Evolutionary conservation across 2,888 invertebrate genomes (phyloP).

Genomic region (Hypolimnas misippus): DNA sequence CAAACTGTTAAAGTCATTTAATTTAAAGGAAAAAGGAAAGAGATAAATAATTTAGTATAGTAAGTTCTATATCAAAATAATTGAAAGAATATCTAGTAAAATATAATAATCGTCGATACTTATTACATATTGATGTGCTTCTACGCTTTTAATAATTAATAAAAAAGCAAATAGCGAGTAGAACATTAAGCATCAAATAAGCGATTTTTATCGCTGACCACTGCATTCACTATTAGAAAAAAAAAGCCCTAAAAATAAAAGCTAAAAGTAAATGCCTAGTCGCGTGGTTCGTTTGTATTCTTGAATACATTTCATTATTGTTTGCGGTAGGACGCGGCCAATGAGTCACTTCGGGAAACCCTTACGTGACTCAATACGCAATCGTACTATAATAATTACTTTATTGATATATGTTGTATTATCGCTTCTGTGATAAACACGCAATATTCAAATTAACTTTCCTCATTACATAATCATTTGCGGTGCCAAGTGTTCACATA

Average conservation of each 20-base stretch:
- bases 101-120: too few relatives aligned
- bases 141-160: too few relatives aligned
- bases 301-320: constrained; percentile 37
- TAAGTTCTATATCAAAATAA: too few relatives aligned
- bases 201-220: constrained; percentile 17
- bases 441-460: constrained; percentile 42
- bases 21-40: too few relatives aligned
- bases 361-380: constrained; percentile 79
- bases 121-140: too few relatives aligned
- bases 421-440: constrained; percentile 48
- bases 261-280: constrained; percentile 25
- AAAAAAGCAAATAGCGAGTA: too few relatives aligned
- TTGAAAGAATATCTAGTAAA: too few relatives aligned
- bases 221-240: background rate
- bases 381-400: constrained; percentile 69
- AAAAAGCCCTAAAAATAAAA: constrained; percentile 22
- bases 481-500: background rate
- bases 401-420: constrained; percentile 60
- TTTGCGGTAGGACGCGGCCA: constrained; percentile 24
- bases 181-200: background rate
- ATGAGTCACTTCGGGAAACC: constrained; percentile 78
- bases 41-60: too few relatives aligned
- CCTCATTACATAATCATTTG: constrained; percentile 28
- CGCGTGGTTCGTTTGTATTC: constrained; percentile 31
- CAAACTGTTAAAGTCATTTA: too few relatives aligned